Percentiles rank a stretch among this genome's conserved stretches.
Evolutionary conservation across 1,140 invertebrate species (phyloP).

Genomic region (Drosophila sulfurigaster): DNA sequence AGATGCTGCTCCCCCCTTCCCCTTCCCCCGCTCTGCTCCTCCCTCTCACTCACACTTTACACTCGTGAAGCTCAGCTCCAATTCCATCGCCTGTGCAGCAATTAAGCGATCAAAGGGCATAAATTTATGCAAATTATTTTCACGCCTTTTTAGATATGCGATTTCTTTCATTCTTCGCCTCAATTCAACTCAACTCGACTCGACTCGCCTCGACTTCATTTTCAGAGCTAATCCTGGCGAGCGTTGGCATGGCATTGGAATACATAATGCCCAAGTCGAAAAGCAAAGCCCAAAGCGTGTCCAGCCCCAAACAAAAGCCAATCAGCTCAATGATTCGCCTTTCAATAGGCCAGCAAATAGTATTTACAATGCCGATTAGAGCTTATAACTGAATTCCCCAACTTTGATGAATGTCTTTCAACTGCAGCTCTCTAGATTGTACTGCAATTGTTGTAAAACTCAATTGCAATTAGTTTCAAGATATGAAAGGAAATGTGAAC

Average conservation of each 20-base stretch:
- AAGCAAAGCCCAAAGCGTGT: background rate
- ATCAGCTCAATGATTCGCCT: slow-evolving; percentile 7
- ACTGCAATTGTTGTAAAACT: no score
- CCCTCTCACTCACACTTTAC: background rate
- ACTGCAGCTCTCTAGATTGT: no score
- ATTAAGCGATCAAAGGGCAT: slow-evolving; percentile 83
- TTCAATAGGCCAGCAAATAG: no score
- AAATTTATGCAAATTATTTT: slow-evolving; percentile 85
- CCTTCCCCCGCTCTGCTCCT: background rate
- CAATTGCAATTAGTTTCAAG: no score
- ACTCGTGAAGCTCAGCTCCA: slow-evolving; percentile 10
- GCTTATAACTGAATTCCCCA: no score
- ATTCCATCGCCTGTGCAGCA: slow-evolving; percentile 45
- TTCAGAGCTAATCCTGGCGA: slow-evolving; percentile 15
- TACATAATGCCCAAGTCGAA: background rate
- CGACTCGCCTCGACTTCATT: background rate
- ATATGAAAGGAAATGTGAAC: no score
- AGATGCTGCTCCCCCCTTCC: slow-evolving; percentile 41
- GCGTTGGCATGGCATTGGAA: background rate
- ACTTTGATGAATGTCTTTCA: no score
- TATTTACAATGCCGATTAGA: no score
- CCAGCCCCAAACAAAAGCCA: background rate
- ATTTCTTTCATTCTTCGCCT: slow-evolving; percentile 47
- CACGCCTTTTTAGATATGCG: slow-evolving; percentile 85
- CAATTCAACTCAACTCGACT: background rate